Evolutionary conservation across 2,888 invertebrate species (phyloP), one percentile per base, ranked within the genome.

Genomic region (Scaeva pyrastri): DNA sequence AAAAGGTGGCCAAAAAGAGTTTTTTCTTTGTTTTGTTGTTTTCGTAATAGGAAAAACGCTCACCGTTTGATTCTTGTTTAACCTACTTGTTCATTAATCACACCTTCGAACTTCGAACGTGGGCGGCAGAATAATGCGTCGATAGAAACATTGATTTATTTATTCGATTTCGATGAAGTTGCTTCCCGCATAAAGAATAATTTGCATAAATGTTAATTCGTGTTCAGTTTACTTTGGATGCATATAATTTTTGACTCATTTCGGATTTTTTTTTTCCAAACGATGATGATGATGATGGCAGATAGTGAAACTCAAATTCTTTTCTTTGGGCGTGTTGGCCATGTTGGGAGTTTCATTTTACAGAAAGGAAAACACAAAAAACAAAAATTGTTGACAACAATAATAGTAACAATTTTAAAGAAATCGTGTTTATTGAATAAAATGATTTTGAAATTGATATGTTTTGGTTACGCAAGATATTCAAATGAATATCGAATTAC

Each of bases 71-170:
- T 68, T 68, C n/a, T 50, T 36, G 36, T 78, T 68, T 76, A 70
- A 70, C 31, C 80, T 39, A 81, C 80, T 85, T 85, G 80, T 68
- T 68, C 76, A 85, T 85, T 72, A 77, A 62, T 76, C 85, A 73
- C 85, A 81, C 80, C 76, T 75, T 48, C 23, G 31, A 31, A 31
- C 5, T 31, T 5, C 31, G 19, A n/a, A 23, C 48, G 79, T 66
- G 79, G 64, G 75, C 16, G 19, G 60, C 23, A 39, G 55, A 50
- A 52, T 52, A 52, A 7, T 26, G 52, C 41, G 31, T 43, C 64
- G 21, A 55, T 50, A 72, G 23, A 66, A 50, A 70, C 68, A 45
- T 70, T 85, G 85, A 85, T 85, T 85, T 85, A 85, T 76, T 72
- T 60, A 39, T 72, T 58, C 39, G 52, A 19, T 68, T 68, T 68